Base-by-base conservation (phyloP, 2,888 invertebrate genomes). In the Campoplex capitator region DNA sequence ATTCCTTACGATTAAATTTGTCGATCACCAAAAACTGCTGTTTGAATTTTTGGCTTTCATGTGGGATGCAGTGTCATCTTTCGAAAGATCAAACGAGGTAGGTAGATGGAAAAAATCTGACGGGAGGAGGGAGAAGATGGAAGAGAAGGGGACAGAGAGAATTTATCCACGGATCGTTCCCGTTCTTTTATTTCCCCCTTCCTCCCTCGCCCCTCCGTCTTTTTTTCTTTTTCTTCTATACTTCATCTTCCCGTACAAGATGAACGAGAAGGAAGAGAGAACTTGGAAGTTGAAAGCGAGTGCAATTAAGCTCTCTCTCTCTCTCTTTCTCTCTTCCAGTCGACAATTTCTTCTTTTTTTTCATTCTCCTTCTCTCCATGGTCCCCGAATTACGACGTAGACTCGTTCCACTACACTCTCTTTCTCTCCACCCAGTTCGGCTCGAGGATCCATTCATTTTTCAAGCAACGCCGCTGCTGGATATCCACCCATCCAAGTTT, bases 301-400 rank as follows among this genome's bases (percentile, higher is more conserved):
- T 89, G 92, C 92, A 93, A 93, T 93, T 93, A 93, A 93, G 91
- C 91, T 90, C 85, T 90, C 91, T 88, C 91, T 92, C 91, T 88
- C 91, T 92, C 62, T 23, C 23, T 23, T 1, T 38, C 38, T 38
- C 91, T 88, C 91, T 92, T 62, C 38, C 28, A 38, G 65, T 77
- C 70, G 56, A 54, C 68, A 56, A 67, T 62, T 58, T 32, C 80
- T 38, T 68, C 32, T 42, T 75, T 78, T 71, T 73, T 42, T 78
- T 71, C 81, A 67, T 56, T 51, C 71, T 83, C 74, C 62, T 68
- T 73, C 80, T 65, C 79, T 80, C 77, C 77, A 70, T 85, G 82
- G 78, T 82, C 23, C 77, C 77, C 74, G 62, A 78, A 84, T 79
- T 85, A 85, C 85, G 74, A 79, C 80, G 48, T 65, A 35, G 75